Evolutionary conservation across 2,113 vertebrate species (phyloP).

Genomic region (Verasper variegatus): DNA sequence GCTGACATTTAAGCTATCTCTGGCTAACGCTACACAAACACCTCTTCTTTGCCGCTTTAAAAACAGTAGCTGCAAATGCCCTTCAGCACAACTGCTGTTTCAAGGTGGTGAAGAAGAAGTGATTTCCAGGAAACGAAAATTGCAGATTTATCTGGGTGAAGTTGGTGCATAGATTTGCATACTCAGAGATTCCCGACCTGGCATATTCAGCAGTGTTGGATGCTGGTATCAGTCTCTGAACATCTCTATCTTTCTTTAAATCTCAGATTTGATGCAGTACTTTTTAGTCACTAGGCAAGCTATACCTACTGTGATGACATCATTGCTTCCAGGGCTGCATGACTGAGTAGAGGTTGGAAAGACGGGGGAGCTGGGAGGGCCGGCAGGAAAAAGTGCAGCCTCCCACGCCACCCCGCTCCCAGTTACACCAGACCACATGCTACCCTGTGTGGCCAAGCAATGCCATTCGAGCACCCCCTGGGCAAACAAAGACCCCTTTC

Average conservation of each 20-base stretch:
- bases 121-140: too few species aligned
- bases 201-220: not conserved
- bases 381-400: slow-evolving; percentile 49
- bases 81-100: too few species aligned
- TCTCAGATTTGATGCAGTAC: not conserved
- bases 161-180: not conserved
- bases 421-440: slow-evolving; percentile 67
- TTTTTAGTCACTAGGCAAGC: slow-evolving; percentile 6
- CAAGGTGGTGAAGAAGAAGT: too few species aligned
- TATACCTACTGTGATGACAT: slow-evolving; percentile 48
- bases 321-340: slow-evolving; percentile 45
- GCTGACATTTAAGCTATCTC: too few species aligned
- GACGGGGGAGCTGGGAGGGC: slow-evolving; percentile 10
- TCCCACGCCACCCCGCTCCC: slow-evolving; percentile 55
- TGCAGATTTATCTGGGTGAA: not conserved
- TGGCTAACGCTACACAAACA: too few species aligned
- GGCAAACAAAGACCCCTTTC: slow-evolving; percentile 78
- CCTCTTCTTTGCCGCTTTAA: too few species aligned
- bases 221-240: not conserved
- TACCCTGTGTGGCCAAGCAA: slow-evolving; percentile 63
- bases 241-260: slow-evolving; percentile 25
- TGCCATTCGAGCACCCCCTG: slow-evolving; percentile 58
- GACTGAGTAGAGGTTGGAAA: slow-evolving; percentile 50
- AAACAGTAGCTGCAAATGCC: too few species aligned
- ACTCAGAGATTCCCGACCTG: not conserved